Conservation (phyloP, 2,113 vertebrate species). For the Hemichromis elongatus region DNA sequence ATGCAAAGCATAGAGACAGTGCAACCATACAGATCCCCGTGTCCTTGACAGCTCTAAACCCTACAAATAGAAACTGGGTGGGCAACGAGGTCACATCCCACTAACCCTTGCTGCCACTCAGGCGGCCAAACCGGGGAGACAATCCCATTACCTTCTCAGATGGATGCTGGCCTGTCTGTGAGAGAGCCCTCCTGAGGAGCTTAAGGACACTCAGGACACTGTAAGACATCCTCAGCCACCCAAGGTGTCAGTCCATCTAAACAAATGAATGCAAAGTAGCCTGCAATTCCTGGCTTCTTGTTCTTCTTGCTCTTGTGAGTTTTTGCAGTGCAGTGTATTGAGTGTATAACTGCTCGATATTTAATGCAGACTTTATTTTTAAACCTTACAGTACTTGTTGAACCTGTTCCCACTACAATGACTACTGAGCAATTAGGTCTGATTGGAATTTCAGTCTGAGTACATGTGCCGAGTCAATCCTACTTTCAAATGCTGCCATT, state of each 20-base stretch:
- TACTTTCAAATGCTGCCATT: not conserved
- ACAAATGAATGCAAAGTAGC: not conserved
- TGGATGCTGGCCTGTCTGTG: conserved; percentile 45
- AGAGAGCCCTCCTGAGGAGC: conserved; percentile 30
- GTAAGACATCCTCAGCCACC: not conserved
- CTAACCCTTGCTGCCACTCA: conserved; percentile 49
- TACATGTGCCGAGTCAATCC: not conserved
- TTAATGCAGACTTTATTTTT: not conserved
- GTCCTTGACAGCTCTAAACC: conserved; percentile 27
- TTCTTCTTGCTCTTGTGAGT: too few species aligned
- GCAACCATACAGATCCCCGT: not conserved
- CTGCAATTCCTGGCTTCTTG: not conserved
- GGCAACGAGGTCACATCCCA: conserved; percentile 72
- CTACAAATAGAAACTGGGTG: conserved; percentile 32
- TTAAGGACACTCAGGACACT: conserved; percentile 42
- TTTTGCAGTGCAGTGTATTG: not conserved
- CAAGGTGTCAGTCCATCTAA: not conserved
- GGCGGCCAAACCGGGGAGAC: conserved; percentile 58
- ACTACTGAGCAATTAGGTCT: not conserved
- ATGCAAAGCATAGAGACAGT: not conserved
- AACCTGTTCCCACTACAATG: not conserved
- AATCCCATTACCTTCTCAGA: conserved; percentile 71
- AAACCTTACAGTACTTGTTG: not conserved
- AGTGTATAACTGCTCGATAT: not conserved
- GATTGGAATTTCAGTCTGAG: not conserved